Base-by-base conservation (phyloP, 2,113 vertebrate genomes). In the Actinemys pallida region DNA sequence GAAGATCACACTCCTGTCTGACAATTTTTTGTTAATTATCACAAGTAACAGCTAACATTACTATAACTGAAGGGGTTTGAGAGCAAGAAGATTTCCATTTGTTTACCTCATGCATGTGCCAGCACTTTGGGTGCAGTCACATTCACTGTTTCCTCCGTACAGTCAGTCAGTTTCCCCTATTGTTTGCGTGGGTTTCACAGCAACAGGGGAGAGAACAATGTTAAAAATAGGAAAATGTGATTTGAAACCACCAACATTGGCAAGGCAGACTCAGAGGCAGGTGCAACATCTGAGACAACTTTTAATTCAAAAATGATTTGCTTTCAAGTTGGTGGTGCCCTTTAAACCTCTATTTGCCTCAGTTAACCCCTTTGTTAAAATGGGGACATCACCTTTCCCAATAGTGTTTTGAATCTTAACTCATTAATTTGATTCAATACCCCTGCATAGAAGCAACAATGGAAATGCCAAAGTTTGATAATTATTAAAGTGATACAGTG, bases 161-260 rank as follows among this genome's bases (percentile, higher is more conserved):
- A 0, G 81, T 90, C 52, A 0, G 0, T 89, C 14, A 2, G 62
- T 56, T 94, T 96, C 96, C 87, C 94, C 93, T 93, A 93, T 89
- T 87, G 35, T 90, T 95, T 0, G 0, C 87, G 95, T 85, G 94
- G 93, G 86, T 95, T 97, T 87, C 90, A 93, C 47, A 83, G 50
- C 53, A 94, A 72, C 17, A 57, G 19, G 57, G 75, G 85, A 94
- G 45, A 88, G 31, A 65, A 92, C 94, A 91, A 83, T 65, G 89
- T 84, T 88, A 88, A 95, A 96, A 95, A 94, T 27, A 95, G 97
- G 95, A 97, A 97, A 97, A 92, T 90, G 53, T 96, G 94, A 96
- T 94, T 93, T 90, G 39, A 88, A 87, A 81, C 80, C 86, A 89
- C 79, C 50, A 95, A 0, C 7, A 3, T 75, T 83, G 53, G 78